These are phyloP conservation scores for Pyralis farinalis DNA, from an alignment of 2,888 invertebrate genomes.

Conservation along the genomic window DNA sequence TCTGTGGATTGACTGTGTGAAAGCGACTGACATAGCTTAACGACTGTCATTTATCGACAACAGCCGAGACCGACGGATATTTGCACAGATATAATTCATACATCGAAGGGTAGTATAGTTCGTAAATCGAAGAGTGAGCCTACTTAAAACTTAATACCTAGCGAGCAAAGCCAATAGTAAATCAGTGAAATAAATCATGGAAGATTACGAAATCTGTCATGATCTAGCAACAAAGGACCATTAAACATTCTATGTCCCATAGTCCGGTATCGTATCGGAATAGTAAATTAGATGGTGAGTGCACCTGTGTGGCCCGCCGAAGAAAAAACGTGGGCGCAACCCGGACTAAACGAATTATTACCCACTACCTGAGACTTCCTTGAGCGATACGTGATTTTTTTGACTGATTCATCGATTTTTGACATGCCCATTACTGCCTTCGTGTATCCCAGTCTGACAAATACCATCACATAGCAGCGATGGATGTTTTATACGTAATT, in stretches of 20 bases:
- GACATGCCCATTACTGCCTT: constrained; percentile 32
- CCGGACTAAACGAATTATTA: constrained; percentile 78
- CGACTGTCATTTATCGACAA: no score
- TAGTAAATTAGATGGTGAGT: constrained; percentile 70
- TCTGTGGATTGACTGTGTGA: no score
- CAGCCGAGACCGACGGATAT: no score
- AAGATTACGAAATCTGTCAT: constrained; percentile 36
- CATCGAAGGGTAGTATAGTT: no score
- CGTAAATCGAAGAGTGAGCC: no score
- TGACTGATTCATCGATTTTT: constrained; percentile 13
- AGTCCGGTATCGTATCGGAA: constrained; percentile 58
- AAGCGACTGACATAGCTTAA: no score
- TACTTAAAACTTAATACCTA: no score
- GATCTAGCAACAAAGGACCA: constrained; percentile 49
- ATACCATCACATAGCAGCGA: constrained; percentile 18
- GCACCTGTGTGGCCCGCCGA: constrained; percentile 75
- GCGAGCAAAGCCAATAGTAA: no score
- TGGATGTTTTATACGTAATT: constrained; percentile 22
- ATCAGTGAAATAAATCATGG: constrained; percentile 17
- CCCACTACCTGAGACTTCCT: constrained; percentile 73
- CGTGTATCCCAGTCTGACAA: background rate
- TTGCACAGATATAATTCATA: no score
- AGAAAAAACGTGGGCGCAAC: constrained; percentile 73
- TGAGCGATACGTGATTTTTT: constrained; percentile 24
- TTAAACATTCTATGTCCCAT: constrained; percentile 50